These are phyloP conservation scores for Musca domestica DNA, from an alignment of 1,140 invertebrate genomes.

Conservation along the genomic window DNA sequence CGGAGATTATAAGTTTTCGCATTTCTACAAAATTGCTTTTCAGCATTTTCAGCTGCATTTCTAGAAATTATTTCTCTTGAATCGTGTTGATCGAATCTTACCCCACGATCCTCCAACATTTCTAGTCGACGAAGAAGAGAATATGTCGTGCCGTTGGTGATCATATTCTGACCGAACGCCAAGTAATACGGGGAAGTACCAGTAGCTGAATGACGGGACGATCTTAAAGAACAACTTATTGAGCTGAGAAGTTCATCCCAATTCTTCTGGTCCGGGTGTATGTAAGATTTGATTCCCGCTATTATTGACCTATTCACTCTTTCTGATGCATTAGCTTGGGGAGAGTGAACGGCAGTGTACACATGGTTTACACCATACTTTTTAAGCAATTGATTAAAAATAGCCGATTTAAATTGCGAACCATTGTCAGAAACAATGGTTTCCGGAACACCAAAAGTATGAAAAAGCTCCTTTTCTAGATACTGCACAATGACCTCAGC, in stretches of 20 bases:
- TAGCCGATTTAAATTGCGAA: conserved; percentile 15
- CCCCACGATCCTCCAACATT: neutral
- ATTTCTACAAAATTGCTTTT: neutral
- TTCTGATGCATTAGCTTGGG: neutral
- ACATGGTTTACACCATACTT: conserved; percentile 16
- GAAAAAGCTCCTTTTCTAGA: neutral
- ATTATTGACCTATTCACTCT: neutral
- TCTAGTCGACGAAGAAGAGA: neutral
- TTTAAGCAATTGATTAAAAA: conserved; percentile 9
- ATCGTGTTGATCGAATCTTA: neutral
- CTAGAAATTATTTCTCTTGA: neutral
- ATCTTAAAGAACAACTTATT: neutral
- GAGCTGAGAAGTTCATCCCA: neutral
- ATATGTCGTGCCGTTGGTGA: neutral
- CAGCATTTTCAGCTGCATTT: no score
- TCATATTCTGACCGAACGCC: conserved; percentile 11
- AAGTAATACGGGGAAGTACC: conserved; percentile 4
- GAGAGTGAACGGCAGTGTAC: neutral
- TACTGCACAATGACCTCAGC: no score
- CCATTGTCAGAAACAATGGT: conserved; percentile 18
- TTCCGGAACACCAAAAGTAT: no score
- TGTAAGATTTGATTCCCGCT: neutral
- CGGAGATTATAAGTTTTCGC: no score
- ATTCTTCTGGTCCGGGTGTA: neutral
- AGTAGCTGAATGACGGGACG: neutral